These are phyloP conservation scores for Adelosebastes latens DNA, from an alignment of 2,797 vertebrate species.

Conservation along the genomic window DNA sequence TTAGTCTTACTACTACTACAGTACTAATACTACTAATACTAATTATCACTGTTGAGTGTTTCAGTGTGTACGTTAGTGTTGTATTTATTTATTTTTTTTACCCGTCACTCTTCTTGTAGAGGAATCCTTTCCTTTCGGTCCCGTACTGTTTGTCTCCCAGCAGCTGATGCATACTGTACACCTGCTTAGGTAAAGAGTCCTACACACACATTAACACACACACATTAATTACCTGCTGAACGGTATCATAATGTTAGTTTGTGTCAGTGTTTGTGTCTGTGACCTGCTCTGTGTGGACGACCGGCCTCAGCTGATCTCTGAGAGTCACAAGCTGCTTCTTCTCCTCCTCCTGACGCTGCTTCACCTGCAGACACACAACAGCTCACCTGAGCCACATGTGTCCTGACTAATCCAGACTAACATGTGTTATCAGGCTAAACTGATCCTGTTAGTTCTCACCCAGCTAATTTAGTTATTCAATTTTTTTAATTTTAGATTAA, in stretches of 20 bases:
- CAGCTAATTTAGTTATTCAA: not conserved
- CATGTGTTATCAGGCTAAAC: not conserved
- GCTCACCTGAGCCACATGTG: not conserved
- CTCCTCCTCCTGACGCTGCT: conserved; percentile 86
- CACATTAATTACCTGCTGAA: not conserved
- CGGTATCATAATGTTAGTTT: not conserved
- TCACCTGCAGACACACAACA: conserved; percentile 79
- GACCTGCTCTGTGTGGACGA: conserved; percentile 68
- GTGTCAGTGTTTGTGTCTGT: not conserved
- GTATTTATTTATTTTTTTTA: conserved; percentile 39
- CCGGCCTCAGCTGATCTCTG: conserved; percentile 82
- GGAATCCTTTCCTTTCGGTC: conserved; percentile 83
- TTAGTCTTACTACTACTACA: not conserved
- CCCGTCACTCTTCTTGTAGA: conserved; percentile 90
- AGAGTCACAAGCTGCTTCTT: conserved; percentile 83
- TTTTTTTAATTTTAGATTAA: not conserved
- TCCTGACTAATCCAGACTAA: not conserved
- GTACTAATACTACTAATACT: not conserved
- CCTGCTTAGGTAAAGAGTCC: conserved; percentile 83
- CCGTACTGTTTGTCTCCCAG: conserved; percentile 88
- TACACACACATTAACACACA: conserved; percentile 46
- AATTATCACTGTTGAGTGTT: not conserved
- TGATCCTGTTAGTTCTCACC: not conserved
- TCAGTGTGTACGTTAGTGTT: not conserved
- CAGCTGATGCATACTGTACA: conserved; percentile 88